Percentiles rank a stretch among this genome's conserved stretches.
Conservation (phyloP, 2,888 invertebrate species). For the Frankliniella fusca region DNA sequence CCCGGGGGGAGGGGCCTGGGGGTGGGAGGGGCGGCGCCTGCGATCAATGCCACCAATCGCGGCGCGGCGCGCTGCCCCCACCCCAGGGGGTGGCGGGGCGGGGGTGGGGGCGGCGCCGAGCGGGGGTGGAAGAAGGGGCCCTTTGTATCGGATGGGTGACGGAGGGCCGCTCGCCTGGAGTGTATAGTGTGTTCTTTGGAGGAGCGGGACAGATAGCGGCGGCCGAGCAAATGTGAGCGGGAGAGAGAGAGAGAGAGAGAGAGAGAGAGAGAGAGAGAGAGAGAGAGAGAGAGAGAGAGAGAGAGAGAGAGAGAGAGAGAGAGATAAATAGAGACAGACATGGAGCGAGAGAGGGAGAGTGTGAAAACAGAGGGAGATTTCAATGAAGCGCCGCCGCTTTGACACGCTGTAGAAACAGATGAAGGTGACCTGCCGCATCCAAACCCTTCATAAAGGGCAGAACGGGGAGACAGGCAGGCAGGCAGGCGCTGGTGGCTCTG, state of each 20-base stretch:
- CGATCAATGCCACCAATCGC: slow-evolving; percentile 51
- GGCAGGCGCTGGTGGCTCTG: no score
- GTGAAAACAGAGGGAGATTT: neutral
- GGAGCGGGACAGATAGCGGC: no score
- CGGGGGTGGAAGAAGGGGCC: neutral
- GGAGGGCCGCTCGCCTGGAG: no score
- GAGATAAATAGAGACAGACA: neutral
- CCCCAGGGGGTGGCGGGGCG: neutral
- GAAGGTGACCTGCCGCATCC: no score
- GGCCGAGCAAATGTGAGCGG: no score
- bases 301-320: neutral
- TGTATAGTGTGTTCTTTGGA: no score
- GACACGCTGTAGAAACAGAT: no score
- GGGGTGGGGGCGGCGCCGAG: neutral
- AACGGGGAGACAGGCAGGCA: no score
- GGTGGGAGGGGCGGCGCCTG: slow-evolving; percentile 49
- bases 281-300: neutral
- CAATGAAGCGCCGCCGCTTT: no score
- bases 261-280: neutral
- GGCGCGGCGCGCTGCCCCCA: slow-evolving; percentile 43
- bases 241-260: neutral
- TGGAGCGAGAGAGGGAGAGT: neutral
- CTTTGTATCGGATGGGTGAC: no score
- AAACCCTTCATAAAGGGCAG: no score
- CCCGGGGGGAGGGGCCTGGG: slow-evolving; percentile 27